Evolutionary conservation across 2,113 vertebrate species (phyloP), one percentile per base, ranked within the genome.

Genomic region (Neolamprologus devosi): DNA sequence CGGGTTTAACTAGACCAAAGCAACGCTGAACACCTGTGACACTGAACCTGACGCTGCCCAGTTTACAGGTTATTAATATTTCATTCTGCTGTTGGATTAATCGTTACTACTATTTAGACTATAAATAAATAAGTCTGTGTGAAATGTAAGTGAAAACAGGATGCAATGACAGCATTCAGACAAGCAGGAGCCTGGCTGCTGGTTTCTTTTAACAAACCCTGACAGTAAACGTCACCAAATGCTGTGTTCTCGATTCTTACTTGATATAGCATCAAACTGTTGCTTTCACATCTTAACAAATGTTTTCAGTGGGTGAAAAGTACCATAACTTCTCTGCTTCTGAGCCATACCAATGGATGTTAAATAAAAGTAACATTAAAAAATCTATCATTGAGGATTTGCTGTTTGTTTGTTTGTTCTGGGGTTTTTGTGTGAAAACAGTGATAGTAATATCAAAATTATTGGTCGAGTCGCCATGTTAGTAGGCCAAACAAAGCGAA

Each of bases 401-500:
- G 28, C 28, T 35, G 58, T 63, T 63, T 63, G 28, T 63, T 33
- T 16, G 16, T 2, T n/a, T 63, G 28, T 33, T 33, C 23, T 10
- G 28, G 8, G 1, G 0, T 30, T 10, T 45, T 16, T 16, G 1
- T 60, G 57, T 17, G 19, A 37, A 37, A 68, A 68, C 19, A n/a
- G 19, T 37, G 19, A 37, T 37, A 68, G 60, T n/a, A 68, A n/a
- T 40, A 40, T 68, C 11, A 37, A 65, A 65, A 2, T 37, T 37
- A 11, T 57, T 14, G 54, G 54, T 57, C 23, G 23, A 57, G 54
- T 26, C 54, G 23, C 54, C 54, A 14, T 57, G 23, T 26, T 57
- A 14, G 23, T 26, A 3, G 12, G 23, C 54, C 54, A 57, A 57
- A 26, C 54, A 26, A 26, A 14, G 12, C 2, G 1, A 14, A 57